Base-by-base conservation (phyloP, 2,888 invertebrate genomes). In the Pachliopta kotzebuea region DNA sequence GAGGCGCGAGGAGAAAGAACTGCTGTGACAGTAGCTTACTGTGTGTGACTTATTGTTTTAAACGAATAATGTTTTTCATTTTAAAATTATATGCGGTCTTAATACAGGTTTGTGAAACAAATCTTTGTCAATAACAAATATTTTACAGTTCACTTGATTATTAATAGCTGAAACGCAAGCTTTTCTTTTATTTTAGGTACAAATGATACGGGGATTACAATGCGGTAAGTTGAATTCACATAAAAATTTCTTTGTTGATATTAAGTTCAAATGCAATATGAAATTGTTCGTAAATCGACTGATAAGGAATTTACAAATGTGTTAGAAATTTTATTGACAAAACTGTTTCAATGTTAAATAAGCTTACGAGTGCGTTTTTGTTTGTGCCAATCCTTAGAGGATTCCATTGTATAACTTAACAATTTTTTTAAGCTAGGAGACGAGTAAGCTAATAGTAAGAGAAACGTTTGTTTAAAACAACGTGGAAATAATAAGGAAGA, bases 121-220 rank as follows among this genome's bases (percentile, higher is more conserved):
- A 29, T 52, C 2, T 14, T 6, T 45, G 11, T 4, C 4, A 14
- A 17, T 23, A 21, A 45, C n/a, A 20, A 20, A 56, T 11, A 17
- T 52, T 4, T n/a, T 18, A 11, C 21, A 1, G 17, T 24, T 18
- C 2, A 23, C 8, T 60, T 20, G 4, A 37, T 56, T 49, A 59
- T 54, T 11, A 50, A 60, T 29, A n/a, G 31, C 20, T 64, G 26
- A 61, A 65, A 42, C 37, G 53, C 53, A 67, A 63, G 37, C 26
- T 54, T 60, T 68, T 70, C 76, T 60, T 68, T 70, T 76, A 71
- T 84, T 84, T 70, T 81, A 86, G 86, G 75, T 82, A 73, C 74
- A 71, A 76, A 60, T 73, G 61, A 72, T 72, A 55, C 62, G 67
- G 56, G 74, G 71, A 65, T 66, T 67, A 52, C 73, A 80, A 26